Conservation (phyloP, 2,888 invertebrate genomes). For the Empis stercorea region DNA sequence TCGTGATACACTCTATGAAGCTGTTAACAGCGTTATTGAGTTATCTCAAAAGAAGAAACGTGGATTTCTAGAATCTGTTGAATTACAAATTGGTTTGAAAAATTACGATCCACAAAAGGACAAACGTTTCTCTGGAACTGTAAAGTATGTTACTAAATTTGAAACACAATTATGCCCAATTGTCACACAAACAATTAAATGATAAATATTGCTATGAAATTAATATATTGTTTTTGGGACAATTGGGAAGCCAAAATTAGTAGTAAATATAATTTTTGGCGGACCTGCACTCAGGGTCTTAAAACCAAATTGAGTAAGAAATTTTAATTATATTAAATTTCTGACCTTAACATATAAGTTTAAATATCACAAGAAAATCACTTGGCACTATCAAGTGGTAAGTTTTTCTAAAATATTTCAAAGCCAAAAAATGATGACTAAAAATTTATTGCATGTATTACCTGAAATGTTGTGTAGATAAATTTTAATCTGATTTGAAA, state of each 20-base stretch:
- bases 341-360: too few species aligned
- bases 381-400: too few species aligned
- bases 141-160: conserved; percentile 74
- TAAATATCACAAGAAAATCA: too few species aligned
- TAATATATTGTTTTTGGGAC: conserved; percentile 4
- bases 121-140: conserved; percentile 99
- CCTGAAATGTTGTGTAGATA: conserved; percentile 26
- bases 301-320: conserved; percentile 82
- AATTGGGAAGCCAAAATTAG: conserved; percentile 48
- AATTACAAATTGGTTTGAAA: conserved; percentile 98
- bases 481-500: too few species aligned
- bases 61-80: conserved; percentile 93
- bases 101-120: conserved; percentile 99
- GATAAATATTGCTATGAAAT: conserved; percentile 2
- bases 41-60: conserved; percentile 75
- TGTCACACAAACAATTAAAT: conserved; percentile 25
- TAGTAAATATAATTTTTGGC: conserved; percentile 40
- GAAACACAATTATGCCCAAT: conserved; percentile 25
- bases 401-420: too few species aligned
- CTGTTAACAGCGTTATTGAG: conserved; percentile 71
- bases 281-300: conserved; percentile 99
- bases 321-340: neutral
- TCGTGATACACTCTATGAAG: conserved; percentile 92
- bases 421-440: conserved; percentile 16
- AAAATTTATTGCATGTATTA: conserved; percentile 42